Conservation (phyloP, 1,140 invertebrate species). For the Trinorchestia longiramus region DNA sequence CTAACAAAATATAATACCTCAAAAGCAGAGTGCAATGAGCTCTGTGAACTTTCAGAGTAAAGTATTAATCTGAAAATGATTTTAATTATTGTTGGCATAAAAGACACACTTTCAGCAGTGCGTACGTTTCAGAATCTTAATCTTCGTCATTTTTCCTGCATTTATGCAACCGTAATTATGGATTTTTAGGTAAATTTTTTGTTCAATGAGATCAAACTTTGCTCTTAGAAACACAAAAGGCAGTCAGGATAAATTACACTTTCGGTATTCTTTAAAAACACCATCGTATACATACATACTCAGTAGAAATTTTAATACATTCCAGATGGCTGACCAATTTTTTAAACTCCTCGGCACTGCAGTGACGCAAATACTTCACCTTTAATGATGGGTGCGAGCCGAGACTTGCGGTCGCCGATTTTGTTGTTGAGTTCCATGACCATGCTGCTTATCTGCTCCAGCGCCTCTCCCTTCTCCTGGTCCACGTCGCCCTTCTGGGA, state of each 20-base stretch:
- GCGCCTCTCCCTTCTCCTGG: constrained; percentile 74
- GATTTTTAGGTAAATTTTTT: neutral
- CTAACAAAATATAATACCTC: too few relatives aligned
- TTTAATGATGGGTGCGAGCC: constrained; percentile 77
- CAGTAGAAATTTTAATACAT: neutral
- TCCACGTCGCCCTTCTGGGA: constrained; percentile 74
- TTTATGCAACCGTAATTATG: neutral
- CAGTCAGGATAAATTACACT: too few relatives aligned
- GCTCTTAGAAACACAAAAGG: neutral
- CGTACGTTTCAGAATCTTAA: too few relatives aligned
- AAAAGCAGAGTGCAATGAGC: too few relatives aligned
- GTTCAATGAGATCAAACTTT: neutral
- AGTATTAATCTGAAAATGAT: neutral
- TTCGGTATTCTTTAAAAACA: neutral
- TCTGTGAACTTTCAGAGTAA: neutral
- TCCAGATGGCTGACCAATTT: neutral
- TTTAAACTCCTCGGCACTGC: neutral
- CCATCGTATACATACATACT: neutral
- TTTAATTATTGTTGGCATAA: neutral
- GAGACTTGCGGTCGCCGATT: constrained; percentile 74
- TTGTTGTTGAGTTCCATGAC: constrained; percentile 74
- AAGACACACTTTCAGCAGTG: too few relatives aligned
- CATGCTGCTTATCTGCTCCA: constrained; percentile 75
- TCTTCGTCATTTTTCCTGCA: too few relatives aligned
- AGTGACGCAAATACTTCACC: constrained; percentile 68